Evolutionary conservation across 2,888 invertebrate genomes (phyloP).

Genomic region (Brachyopa scutellaris): DNA sequence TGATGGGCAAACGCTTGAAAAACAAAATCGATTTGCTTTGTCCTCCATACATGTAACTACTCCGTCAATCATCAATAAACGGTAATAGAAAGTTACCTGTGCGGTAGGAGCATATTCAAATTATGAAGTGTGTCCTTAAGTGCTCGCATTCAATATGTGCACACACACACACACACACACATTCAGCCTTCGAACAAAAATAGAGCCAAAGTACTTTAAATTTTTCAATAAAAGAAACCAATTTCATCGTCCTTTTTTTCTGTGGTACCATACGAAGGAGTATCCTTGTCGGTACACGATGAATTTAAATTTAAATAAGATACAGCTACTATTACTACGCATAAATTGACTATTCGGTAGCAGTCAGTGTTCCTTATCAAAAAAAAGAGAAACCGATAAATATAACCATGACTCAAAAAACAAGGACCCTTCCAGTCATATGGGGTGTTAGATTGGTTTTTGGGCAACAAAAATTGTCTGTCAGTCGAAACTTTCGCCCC

Average conservation of each 20-base stretch:
- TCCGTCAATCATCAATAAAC: no score
- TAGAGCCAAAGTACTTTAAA: conserved; percentile 1
- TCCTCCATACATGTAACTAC: no score
- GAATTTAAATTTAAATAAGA: conserved; percentile 33
- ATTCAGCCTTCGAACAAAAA: neutral
- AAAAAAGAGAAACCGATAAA: neutral
- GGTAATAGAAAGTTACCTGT: no score
- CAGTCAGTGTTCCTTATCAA: neutral
- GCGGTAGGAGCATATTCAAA: no score
- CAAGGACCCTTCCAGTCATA: neutral
- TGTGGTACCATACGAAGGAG: no score
- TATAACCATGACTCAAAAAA: neutral
- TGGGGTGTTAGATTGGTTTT: neutral
- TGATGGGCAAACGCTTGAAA: no score
- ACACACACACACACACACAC: no score
- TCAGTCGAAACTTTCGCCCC: neutral
- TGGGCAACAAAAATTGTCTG: neutral
- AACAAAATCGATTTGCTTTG: no score
- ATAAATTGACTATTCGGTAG: conserved; percentile 21
- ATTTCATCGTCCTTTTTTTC: conserved; percentile 29
- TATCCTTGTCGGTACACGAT: no score
- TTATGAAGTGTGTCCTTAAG: no score
- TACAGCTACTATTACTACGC: conserved; percentile 26
- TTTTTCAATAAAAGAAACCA: conserved; percentile 39
- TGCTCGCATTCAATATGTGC: no score